Percentiles rank a stretch among this genome's conserved stretches.
Evolutionary conservation across 2,113 vertebrate species (phyloP).

Genomic region (Ascaphus truei): DNA sequence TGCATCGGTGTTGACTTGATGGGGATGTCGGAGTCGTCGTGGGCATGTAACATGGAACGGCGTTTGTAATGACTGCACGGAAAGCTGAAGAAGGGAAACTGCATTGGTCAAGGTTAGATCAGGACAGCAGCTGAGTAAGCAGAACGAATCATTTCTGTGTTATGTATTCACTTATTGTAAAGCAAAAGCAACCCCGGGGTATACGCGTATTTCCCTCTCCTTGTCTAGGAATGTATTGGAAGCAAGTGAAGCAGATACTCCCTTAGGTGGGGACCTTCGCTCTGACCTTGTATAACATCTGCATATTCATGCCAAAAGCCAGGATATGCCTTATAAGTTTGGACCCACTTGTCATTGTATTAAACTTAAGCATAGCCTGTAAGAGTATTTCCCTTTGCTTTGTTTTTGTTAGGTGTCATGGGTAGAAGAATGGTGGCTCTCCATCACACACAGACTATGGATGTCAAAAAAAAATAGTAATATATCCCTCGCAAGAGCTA

Average conservation of each 20-base stretch:
- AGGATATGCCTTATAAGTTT: too few species aligned
- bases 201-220: not conserved
- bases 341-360: conserved; percentile 4
- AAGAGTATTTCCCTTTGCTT: too few species aligned
- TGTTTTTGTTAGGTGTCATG: conserved; percentile 12
- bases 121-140: conserved; percentile 19
- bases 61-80: too few species aligned
- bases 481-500: too few species aligned
- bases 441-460: too few species aligned
- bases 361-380: too few species aligned
- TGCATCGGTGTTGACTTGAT: too few species aligned
- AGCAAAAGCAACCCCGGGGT: not conserved
- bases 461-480: too few species aligned
- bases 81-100: too few species aligned
- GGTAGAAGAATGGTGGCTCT: too few species aligned
- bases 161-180: not conserved
- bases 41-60: too few species aligned
- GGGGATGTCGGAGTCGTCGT: too few species aligned
- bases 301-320: conserved; percentile 22
- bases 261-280: conserved; percentile 5
- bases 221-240: not conserved
- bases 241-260: not conserved
- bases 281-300: not conserved
- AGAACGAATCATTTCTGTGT: not conserved
- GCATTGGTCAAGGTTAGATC: conserved; percentile 3